A percentile compares a stretch with the other conserved stretches of the same genome.
phyloP scores from a whole-genome alignment of 2,888 invertebrate species.

The Monopis laevigella region DNA sequence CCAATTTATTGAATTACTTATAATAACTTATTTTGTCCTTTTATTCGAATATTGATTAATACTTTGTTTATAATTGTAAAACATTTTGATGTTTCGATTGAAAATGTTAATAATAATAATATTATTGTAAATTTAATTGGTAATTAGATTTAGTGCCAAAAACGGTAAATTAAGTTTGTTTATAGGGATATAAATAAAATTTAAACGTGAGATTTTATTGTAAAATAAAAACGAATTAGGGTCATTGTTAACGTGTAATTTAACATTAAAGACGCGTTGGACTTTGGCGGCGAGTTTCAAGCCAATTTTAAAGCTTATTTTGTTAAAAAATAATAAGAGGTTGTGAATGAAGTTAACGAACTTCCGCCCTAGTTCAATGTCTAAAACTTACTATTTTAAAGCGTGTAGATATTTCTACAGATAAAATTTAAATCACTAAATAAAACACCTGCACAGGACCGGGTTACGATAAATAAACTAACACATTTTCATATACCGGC shows the following conservation, averaged over 20 bases:
- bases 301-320: constrained; percentile 57
- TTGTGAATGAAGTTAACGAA: constrained; percentile 43
- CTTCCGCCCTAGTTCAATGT: constrained; percentile 41
- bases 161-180: constrained; percentile 48
- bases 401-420: constrained; percentile 17
- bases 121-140: constrained; percentile 34
- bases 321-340: constrained; percentile 45
- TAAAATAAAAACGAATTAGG: constrained; percentile 61
- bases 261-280: constrained; percentile 27
- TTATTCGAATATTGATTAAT: constrained; percentile 2
- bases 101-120: constrained; percentile 26
- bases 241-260: constrained; percentile 52
- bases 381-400: constrained; percentile 30
- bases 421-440: constrained; percentile 38
- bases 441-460: constrained; percentile 50
- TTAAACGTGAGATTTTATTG: constrained; percentile 48
- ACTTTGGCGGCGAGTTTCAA: constrained; percentile 40
- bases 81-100: constrained; percentile 25
- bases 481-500: constrained; percentile 26
- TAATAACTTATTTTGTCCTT: constrained; percentile 11
- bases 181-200: constrained; percentile 47
- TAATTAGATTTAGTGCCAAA: constrained; percentile 65
- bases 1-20: constrained; percentile 11
- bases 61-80: constrained; percentile 24
- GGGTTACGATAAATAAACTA: constrained; percentile 35